Evolutionary conservation across 2,888 invertebrate genomes (phyloP), one percentile per base, ranked within the genome.

Genomic region (Lacanobia wlatinum): DNA sequence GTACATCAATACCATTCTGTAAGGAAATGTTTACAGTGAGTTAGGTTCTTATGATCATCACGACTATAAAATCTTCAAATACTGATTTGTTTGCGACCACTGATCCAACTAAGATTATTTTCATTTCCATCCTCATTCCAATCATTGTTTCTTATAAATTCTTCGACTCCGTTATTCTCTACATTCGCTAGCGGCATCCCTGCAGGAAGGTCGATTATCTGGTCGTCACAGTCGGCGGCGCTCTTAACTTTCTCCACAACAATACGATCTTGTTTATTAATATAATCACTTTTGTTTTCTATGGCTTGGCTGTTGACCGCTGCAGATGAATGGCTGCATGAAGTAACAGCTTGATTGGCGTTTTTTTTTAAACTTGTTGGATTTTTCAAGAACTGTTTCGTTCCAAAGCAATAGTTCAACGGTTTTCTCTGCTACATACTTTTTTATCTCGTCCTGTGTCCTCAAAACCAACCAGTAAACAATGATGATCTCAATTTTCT

Each of bases 151-250:
- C 40, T 40, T 40, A n/a, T 21, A 14, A 40, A 58, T 50, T 34
- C 14, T n/a, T 62, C 1, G 14, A 1, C 6, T n/a, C n/a, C 10
- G 59, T 34, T 28, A 6, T 6, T 21, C 18, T 73, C 21, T 1
- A 1, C 6, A 28, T 52, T 46, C 12, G 2, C 21, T 2, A 23
- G 55, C 66, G 73, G 5, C 72, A 84, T 61, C 84, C 84, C 79
- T 84, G 18, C 10, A 38, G 46, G 82, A 89, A 89, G 89, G 83
- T 85, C 82, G 84, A 82, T 85, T 84, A 84, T 85, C 83, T 73
- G 87, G 84, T 84, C 89, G 92, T 92, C 92, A 92, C 91, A 90
- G 87, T 86, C 86, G 88, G 72, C 68, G 85, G 80, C 85, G 88
- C 87, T 89, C 89, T 23, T 6, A 84, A 89, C 92, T 92, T 92